Percentiles rank a stretch among this genome's conserved stretches.
phyloP scores from a whole-genome alignment of 2,888 invertebrate species.

The Brenthis hecate region DNA sequence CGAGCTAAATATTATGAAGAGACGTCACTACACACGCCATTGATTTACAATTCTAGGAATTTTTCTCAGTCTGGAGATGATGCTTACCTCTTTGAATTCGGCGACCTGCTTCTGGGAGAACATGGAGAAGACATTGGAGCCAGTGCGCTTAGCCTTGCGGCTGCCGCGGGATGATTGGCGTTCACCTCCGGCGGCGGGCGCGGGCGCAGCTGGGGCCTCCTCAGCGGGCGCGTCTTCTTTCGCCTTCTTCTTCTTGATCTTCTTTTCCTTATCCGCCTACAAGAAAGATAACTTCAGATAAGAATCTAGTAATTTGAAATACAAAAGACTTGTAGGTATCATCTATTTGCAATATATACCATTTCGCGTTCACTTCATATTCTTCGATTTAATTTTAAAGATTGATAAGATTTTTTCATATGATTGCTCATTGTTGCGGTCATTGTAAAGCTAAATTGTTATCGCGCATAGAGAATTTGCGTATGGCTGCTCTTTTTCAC shows the following conservation, averaged over 20 bases:
- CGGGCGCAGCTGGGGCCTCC: slow-evolving; percentile 84
- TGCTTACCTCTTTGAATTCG: slow-evolving; percentile 94
- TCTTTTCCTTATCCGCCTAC: slow-evolving; percentile 96
- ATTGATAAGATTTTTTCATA: neutral
- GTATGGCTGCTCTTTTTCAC: too few relatives aligned
- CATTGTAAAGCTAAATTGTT: too few relatives aligned
- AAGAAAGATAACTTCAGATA: slow-evolving; percentile 1
- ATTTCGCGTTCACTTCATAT: neutral
- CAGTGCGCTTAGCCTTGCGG: slow-evolving; percentile 92
- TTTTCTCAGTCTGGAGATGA: neutral
- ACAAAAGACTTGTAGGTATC: neutral
- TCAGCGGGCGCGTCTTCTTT: slow-evolving; percentile 87
- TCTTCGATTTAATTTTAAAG: neutral
- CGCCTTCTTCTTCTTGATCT: slow-evolving; percentile 85
- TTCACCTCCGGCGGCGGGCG: slow-evolving; percentile 82
- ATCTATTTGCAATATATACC: neutral
- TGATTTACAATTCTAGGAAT: slow-evolving; percentile 1
- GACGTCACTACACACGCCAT: slow-evolving; percentile 2
- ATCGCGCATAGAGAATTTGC: too few relatives aligned
- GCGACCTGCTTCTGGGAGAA: slow-evolving; percentile 98
- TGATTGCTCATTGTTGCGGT: too few relatives aligned
- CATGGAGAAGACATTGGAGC: slow-evolving; percentile 98
- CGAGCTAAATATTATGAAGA: slow-evolving; percentile 51
- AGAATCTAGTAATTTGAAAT: too few relatives aligned
- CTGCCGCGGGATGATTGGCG: slow-evolving; percentile 92